Evolutionary conservation across 2,113 vertebrate species (phyloP).

Genomic region (Anseranas semipalmata): DNA sequence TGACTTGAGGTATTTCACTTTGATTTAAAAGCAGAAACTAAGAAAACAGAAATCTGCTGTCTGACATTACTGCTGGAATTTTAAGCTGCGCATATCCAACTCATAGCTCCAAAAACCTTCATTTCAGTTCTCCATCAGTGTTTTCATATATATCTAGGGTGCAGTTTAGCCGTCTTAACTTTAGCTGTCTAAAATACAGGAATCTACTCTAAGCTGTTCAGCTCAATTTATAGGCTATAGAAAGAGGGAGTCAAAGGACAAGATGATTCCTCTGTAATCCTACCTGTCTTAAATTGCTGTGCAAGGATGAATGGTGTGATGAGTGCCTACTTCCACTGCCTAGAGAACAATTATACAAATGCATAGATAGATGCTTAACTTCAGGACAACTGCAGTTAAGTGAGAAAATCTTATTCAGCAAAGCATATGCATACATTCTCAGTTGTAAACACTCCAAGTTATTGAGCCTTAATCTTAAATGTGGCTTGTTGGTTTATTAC

Average conservation of each 20-base stretch:
- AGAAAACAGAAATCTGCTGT: background rate
- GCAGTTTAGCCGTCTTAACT: background rate
- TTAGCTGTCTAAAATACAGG: background rate
- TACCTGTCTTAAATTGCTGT: background rate
- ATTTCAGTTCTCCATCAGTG: background rate
- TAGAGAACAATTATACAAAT: background rate
- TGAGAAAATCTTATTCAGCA: background rate
- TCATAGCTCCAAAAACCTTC: background rate
- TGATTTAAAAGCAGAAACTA: background rate
- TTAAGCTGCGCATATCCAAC: rapidly evolving
- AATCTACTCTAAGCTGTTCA: background rate
- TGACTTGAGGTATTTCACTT: background rate
- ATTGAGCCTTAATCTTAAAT: background rate
- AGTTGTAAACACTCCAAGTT: background rate
- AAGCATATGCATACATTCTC: background rate
- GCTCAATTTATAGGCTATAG: background rate
- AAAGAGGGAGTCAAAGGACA: background rate
- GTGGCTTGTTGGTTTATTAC: background rate
- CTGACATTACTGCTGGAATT: background rate
- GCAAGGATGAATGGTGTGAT: background rate
- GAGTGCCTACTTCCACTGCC: background rate
- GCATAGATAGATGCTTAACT: background rate
- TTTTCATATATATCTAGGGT: background rate
- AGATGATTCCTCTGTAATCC: background rate
- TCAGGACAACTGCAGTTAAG: background rate